These are phyloP conservation scores for Cosmia trapezina DNA, from an alignment of 2,888 invertebrate species.

Conservation along the genomic window DNA sequence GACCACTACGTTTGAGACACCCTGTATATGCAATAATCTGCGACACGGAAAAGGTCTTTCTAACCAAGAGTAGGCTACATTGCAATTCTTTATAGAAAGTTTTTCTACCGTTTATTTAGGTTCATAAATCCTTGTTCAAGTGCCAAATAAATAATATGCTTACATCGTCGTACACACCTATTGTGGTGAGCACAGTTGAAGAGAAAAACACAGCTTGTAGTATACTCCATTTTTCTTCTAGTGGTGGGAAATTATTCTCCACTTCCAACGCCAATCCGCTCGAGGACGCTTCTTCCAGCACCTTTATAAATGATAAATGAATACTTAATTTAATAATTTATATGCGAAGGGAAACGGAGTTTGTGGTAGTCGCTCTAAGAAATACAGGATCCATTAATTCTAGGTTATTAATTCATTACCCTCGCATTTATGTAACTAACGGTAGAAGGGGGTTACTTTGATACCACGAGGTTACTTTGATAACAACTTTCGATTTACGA, in stretches of 20 bases:
- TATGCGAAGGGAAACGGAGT: background rate
- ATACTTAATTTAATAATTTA: too few species aligned
- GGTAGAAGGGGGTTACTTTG: too few species aligned
- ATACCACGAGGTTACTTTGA: too few species aligned
- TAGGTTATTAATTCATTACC: background rate
- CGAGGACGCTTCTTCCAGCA: conserved; percentile 93
- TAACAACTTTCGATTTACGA: too few species aligned
- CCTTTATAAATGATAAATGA: conserved; percentile 71
- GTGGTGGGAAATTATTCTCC: conserved; percentile 88
- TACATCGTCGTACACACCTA: conserved; percentile 92
- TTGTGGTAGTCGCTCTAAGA: background rate
- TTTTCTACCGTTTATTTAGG: background rate
- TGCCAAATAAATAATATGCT: conserved; percentile 76
- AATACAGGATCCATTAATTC: background rate
- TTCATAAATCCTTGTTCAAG: conserved; percentile 29
- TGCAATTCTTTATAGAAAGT: background rate
- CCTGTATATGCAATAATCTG: background rate
- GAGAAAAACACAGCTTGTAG: conserved; percentile 97
- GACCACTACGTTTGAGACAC: too few species aligned
- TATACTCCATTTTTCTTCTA: conserved; percentile 93
- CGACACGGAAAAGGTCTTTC: background rate
- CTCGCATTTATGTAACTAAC: background rate
- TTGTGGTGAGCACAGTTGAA: conserved; percentile 97
- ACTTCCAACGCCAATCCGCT: conserved; percentile 91
- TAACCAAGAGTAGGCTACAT: background rate